phyloP scores from a whole-genome alignment of 2,797 vertebrate species.

The Myotis planiceps region DNA sequence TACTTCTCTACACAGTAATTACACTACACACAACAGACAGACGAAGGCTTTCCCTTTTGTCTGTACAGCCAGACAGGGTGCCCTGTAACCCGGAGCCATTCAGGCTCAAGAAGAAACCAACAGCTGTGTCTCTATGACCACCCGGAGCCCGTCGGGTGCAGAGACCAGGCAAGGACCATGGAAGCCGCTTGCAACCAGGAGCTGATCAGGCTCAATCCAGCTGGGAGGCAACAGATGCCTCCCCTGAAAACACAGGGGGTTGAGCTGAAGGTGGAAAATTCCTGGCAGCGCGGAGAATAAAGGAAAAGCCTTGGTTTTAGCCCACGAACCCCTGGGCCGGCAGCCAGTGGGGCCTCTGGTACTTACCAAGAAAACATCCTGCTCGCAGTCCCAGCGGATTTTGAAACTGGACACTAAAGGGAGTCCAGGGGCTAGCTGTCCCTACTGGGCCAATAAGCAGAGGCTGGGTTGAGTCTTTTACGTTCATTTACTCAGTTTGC shows the following conservation, averaged over 20 bases:
- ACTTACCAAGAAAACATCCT: not conserved
- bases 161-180: not conserved
- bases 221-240: not conserved
- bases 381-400: not conserved
- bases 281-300: not conserved
- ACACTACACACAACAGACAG: not conserved
- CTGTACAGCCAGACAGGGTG: not conserved
- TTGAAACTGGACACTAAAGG: not conserved
- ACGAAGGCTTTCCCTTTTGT: not conserved
- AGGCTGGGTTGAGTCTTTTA: not conserved
- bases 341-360: not conserved
- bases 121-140: not conserved
- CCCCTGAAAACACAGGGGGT: not conserved
- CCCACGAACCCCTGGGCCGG: not conserved
- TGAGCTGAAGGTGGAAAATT: not conserved
- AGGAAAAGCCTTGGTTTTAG: not conserved
- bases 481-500: not conserved
- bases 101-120: not conserved
- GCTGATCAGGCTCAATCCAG: not conserved
- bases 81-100: not conserved
- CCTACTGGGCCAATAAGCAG: not conserved
- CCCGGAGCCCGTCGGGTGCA: not conserved
- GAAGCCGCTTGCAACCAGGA: not conserved
- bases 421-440: too few relatives aligned
- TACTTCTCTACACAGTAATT: not conserved